phyloP scores from a whole-genome alignment of 2,888 invertebrate species.

The Eubasilissa splendida region DNA sequence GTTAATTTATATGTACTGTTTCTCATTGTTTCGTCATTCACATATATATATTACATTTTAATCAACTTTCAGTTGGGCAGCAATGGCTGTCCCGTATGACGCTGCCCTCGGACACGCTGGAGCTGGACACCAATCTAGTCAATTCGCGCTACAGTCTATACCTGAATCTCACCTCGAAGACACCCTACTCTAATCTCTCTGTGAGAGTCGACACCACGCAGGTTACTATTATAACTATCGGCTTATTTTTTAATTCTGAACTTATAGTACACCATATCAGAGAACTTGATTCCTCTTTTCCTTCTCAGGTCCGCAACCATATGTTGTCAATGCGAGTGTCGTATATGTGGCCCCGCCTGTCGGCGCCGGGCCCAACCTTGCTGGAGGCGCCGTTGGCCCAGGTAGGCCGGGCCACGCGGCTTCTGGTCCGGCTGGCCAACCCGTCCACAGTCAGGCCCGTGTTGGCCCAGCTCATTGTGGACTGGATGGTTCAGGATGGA shows the following conservation, averaged over 20 bases:
- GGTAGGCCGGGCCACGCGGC: slow-evolving; percentile 78
- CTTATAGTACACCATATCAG: too few relatives aligned
- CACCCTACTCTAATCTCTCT: slow-evolving; percentile 78
- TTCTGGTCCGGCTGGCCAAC: slow-evolving; percentile 81
- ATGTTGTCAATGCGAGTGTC: slow-evolving; percentile 78
- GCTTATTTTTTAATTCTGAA: too few relatives aligned
- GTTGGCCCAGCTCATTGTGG: slow-evolving; percentile 82
- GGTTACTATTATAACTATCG: slow-evolving; percentile 53
- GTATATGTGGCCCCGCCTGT: slow-evolving; percentile 78
- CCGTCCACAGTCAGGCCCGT: slow-evolving; percentile 79
- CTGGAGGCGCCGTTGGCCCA: slow-evolving; percentile 82
- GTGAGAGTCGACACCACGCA: slow-evolving; percentile 84
- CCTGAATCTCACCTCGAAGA: slow-evolving; percentile 69
- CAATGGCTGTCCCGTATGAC: slow-evolving; percentile 79
- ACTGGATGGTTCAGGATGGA: slow-evolving; percentile 65
- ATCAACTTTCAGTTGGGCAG: slow-evolving; percentile 70
- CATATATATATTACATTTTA: too few relatives aligned
- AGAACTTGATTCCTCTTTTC: background rate
- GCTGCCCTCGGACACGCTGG: slow-evolving; percentile 78
- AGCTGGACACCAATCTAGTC: slow-evolving; percentile 79
- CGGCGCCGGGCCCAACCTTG: slow-evolving; percentile 62
- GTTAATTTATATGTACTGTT: too few relatives aligned
- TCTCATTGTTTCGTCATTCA: too few relatives aligned
- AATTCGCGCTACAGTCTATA: slow-evolving; percentile 76
- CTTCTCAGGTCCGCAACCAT: slow-evolving; percentile 69